These are phyloP conservation scores for Dendrolimus pini DNA, from an alignment of 2,888 invertebrate species.

Conservation along the genomic window DNA sequence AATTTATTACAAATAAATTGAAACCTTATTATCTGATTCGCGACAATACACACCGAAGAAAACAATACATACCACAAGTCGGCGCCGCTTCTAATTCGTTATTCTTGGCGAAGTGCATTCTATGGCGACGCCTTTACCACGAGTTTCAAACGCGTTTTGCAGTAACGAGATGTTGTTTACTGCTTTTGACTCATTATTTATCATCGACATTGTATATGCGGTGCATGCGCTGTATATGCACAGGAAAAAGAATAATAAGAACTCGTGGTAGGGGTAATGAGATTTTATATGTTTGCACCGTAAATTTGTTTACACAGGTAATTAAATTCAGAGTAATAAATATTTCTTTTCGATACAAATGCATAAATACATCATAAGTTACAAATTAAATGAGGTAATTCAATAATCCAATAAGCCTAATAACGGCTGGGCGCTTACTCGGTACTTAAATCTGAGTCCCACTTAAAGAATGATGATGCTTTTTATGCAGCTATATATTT, in stretches of 20 bases:
- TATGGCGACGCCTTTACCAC: slow-evolving; percentile 6
- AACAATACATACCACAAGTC: slow-evolving; percentile 51
- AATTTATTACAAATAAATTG: neutral
- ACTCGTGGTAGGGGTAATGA: neutral
- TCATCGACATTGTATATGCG: neutral
- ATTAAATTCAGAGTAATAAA: too few relatives aligned
- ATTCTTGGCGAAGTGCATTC: slow-evolving; percentile 30
- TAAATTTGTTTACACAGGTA: too few relatives aligned
- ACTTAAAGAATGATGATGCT: too few relatives aligned
- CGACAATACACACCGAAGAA: slow-evolving; percentile 33
- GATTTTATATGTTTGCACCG: neutral
- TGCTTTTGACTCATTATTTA: neutral
- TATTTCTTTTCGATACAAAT: too few relatives aligned
- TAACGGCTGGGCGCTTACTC: too few relatives aligned
- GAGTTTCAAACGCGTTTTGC: neutral
- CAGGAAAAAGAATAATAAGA: neutral
- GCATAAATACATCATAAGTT: too few relatives aligned
- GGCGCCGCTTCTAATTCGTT: slow-evolving; percentile 65
- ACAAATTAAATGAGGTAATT: too few relatives aligned
- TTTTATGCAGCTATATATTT: too few relatives aligned
- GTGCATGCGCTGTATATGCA: neutral
- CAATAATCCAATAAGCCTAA: too few relatives aligned
- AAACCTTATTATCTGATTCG: slow-evolving; percentile 13
- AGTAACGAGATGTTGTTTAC: neutral
- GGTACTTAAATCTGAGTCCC: too few relatives aligned